Conservation (phyloP, 2,113 vertebrate genomes). For the Gobiocypris rarus region DNA sequence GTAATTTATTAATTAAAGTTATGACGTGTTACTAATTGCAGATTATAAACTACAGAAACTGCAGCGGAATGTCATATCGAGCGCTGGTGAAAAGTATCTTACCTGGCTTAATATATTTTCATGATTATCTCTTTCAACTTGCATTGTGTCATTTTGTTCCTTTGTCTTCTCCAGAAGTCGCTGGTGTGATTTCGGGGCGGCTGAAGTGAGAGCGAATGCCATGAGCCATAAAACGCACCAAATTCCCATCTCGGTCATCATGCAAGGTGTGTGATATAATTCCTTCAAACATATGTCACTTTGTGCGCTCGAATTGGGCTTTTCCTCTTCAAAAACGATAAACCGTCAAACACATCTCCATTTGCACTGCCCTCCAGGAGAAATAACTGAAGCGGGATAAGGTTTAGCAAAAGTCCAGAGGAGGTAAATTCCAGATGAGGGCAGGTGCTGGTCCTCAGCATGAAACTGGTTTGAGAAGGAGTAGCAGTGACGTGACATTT, state of each 20-base stretch:
- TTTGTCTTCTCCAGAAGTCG: slow-evolving; percentile 14
- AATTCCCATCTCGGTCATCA: slow-evolving; percentile 49
- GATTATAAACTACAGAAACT: neutral
- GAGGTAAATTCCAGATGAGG: slow-evolving; percentile 25
- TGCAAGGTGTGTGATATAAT: neutral
- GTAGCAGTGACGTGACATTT: neutral
- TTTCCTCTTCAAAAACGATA: neutral
- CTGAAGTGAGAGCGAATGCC: slow-evolving; percentile 50
- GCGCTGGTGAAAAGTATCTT: slow-evolving; percentile 18
- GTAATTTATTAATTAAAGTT: slow-evolving; percentile 17
- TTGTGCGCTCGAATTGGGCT: neutral
- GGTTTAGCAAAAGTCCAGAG: slow-evolving; percentile 1
- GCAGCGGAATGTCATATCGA: neutral
- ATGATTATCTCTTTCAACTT: slow-evolving; percentile 80
- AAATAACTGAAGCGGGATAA: neutral
- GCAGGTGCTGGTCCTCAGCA: slow-evolving; percentile 16
- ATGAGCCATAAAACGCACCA: slow-evolving; percentile 59
- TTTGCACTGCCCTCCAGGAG: neutral
- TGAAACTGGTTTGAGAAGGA: slow-evolving; percentile 5
- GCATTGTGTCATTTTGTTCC: slow-evolving; percentile 63
- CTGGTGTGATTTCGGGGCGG: slow-evolving; percentile 53
- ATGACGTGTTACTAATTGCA: neutral
- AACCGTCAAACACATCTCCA: neutral
- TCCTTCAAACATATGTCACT: neutral
- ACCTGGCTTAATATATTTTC: slow-evolving; percentile 88